Conservation (phyloP, 2,888 invertebrate species). For the Andrena trimmerana region DNA sequence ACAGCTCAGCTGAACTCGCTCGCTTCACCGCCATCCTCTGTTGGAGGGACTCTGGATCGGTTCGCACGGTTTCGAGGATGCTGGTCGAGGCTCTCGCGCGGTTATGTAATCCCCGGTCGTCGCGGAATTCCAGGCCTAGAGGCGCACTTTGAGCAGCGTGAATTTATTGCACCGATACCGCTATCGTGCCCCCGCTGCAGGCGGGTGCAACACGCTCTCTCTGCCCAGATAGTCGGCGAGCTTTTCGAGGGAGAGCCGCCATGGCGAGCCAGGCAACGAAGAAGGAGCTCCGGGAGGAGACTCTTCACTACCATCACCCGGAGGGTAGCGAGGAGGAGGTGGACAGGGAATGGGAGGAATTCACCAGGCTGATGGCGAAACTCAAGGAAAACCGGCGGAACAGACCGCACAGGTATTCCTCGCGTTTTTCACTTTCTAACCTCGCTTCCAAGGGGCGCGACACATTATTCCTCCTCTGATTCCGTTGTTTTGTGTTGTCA, state of each 20-base stretch:
- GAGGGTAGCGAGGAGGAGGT: slow-evolving; percentile 86
- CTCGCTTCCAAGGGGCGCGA: not conserved
- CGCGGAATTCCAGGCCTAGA: slow-evolving; percentile 1
- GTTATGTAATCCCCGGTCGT: slow-evolving; percentile 28
- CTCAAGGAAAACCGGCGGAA: slow-evolving; percentile 82
- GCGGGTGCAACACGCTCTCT: no score
- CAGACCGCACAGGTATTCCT: slow-evolving; percentile 81
- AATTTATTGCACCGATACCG: slow-evolving; percentile 9
- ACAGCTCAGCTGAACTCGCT: not conserved
- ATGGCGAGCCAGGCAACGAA: slow-evolving; percentile 79
- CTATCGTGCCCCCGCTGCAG: not conserved
- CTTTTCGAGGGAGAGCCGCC: slow-evolving; percentile 26
- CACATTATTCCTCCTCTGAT: not conserved
- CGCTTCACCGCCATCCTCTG: not conserved
- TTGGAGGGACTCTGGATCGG: not conserved
- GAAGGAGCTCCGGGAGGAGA: slow-evolving; percentile 79
- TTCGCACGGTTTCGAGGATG: slow-evolving; percentile 9
- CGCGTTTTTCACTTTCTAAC: not conserved
- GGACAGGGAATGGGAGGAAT: slow-evolving; percentile 88
- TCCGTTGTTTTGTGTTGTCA: slow-evolving; percentile 56
- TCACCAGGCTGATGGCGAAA: slow-evolving; percentile 86
- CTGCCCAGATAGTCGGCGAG: not conserved
- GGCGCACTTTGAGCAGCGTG: not conserved
- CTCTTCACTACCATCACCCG: slow-evolving; percentile 80
- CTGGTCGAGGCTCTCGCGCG: not conserved